A percentile compares a stretch with the other conserved stretches of the same genome.
These are phyloP conservation scores for Hemaris fuciformis DNA, from an alignment of 2,888 invertebrate species.

Conservation along the genomic window DNA sequence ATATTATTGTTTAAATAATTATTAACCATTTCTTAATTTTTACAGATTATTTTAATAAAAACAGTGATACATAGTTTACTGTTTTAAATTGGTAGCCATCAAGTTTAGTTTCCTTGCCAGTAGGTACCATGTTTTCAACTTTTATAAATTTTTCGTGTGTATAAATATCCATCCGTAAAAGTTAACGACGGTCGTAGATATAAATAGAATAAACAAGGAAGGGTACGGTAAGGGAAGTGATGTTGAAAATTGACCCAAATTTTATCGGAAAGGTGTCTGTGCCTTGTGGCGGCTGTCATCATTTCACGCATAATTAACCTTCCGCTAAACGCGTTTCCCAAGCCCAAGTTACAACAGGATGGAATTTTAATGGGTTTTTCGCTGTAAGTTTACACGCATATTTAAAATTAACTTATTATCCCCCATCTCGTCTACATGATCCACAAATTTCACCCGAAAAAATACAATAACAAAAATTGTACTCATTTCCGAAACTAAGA, in stretches of 20 bases:
- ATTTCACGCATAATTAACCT: constrained; percentile 68
- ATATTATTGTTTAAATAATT: too few relatives aligned
- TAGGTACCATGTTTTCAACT: background rate
- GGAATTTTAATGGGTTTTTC: constrained; percentile 3
- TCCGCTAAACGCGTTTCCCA: constrained; percentile 46
- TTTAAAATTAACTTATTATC: background rate
- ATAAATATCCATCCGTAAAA: constrained; percentile 3
- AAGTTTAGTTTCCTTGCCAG: too few relatives aligned
- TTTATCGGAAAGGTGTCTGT: constrained; percentile 40
- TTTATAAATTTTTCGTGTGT: background rate
- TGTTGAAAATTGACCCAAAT: constrained; percentile 63
- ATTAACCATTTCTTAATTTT: too few relatives aligned
- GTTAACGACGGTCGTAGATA: constrained; percentile 22
- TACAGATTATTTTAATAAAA: too few relatives aligned
- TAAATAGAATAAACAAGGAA: constrained; percentile 46
- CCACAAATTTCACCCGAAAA: too few relatives aligned
- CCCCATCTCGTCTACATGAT: too few relatives aligned
- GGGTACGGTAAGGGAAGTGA: constrained; percentile 34
- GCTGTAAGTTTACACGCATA: background rate
- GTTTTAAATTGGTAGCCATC: too few relatives aligned
- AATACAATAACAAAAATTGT: too few relatives aligned
- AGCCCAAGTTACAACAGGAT: constrained; percentile 18
- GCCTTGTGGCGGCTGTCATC: constrained; percentile 47
- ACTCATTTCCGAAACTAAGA: too few relatives aligned
- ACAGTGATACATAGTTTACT: too few relatives aligned